These are phyloP conservation scores for Patagioenas fasciata DNA, from an alignment of 2,113 vertebrate genomes.

Conservation along the genomic window DNA sequence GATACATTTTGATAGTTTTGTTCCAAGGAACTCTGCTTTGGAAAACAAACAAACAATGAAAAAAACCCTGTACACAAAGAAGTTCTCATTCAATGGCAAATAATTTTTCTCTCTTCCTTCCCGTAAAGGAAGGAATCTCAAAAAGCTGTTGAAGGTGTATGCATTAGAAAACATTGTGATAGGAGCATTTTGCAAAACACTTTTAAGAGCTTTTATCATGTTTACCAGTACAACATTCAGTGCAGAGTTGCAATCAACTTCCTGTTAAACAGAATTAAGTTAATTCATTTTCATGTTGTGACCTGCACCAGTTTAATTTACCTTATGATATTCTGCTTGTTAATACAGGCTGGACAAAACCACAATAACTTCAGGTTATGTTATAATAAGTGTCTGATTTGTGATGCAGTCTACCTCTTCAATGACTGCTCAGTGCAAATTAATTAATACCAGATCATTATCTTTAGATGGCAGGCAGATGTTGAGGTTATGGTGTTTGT, in stretches of 20 bases:
- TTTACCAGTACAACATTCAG: not conserved
- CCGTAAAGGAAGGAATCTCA: not conserved
- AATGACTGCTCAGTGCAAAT: slow-evolving; percentile 61
- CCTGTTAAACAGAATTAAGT: slow-evolving; percentile 39
- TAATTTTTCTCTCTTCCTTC: not conserved
- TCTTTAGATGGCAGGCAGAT: slow-evolving; percentile 74
- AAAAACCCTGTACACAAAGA: not conserved
- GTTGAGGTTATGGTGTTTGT: slow-evolving; percentile 72
- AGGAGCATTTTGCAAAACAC: not conserved
- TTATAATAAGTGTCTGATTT: slow-evolving; percentile 47
- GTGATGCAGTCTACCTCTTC: slow-evolving; percentile 44
- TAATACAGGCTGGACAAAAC: slow-evolving; percentile 27
- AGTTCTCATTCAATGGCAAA: not conserved
- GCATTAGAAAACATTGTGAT: not conserved
- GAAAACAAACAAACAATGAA: not conserved
- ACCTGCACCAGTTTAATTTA: slow-evolving; percentile 41
- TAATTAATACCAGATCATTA: slow-evolving; percentile 77
- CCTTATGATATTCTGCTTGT: not conserved
- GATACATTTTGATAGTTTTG: not conserved
- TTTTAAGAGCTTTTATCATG: not conserved
- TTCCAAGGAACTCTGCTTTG: not conserved
- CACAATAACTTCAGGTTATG: slow-evolving; percentile 41
- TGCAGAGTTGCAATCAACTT: not conserved
- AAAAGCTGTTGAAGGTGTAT: not conserved
- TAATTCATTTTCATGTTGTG: slow-evolving; percentile 31